Conservation (phyloP, 2,797 vertebrate genomes). For the Podarcis lilfordi region DNA sequence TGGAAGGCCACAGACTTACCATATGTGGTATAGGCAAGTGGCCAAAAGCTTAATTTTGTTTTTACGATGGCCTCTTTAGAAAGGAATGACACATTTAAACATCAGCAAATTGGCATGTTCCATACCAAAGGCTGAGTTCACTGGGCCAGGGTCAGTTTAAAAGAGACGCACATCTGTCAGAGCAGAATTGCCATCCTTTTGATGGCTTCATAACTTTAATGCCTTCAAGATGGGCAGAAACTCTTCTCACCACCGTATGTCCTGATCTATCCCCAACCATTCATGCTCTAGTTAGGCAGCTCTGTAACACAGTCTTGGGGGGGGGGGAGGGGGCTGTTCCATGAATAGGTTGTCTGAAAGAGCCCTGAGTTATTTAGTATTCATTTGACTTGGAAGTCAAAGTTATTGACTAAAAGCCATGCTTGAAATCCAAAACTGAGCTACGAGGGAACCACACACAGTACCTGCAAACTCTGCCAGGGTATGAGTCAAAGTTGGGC, state of each 20-base stretch:
- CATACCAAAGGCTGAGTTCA: background rate
- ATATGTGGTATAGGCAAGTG: background rate
- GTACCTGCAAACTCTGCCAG: background rate
- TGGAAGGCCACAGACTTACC: no score
- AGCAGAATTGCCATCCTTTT: background rate
- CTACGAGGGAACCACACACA: background rate
- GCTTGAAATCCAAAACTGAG: background rate
- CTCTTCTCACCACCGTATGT: background rate
- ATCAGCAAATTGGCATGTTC: background rate
- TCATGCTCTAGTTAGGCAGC: background rate
- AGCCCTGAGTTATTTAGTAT: background rate
- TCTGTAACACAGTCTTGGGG: background rate
- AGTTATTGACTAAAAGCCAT: background rate
- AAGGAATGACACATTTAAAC: background rate
- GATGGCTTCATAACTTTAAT: background rate
- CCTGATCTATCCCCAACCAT: background rate
- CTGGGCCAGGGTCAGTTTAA: background rate
- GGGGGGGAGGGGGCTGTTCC: no score
- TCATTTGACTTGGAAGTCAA: background rate
- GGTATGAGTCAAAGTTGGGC: background rate
- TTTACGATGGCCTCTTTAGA: no score
- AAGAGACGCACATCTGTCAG: background rate
- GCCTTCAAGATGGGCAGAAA: background rate
- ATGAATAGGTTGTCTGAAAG: no score
- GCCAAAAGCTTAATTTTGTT: background rate